phyloP scores from a whole-genome alignment of 2,797 vertebrate species.

The Petrocephalus schoutedeni region DNA sequence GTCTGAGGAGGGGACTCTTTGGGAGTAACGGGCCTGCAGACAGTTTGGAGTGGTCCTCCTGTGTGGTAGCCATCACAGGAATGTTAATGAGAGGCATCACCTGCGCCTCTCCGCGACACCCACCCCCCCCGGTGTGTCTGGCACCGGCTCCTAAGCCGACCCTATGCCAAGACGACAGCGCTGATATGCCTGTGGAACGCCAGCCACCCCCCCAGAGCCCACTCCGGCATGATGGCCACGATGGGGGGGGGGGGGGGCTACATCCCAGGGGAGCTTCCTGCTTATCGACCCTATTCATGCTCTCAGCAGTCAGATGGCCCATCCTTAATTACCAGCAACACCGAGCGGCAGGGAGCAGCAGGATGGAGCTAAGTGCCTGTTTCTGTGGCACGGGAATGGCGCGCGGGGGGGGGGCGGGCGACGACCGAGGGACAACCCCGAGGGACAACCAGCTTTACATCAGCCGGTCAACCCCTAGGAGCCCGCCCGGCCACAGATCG shows the following conservation, averaged over 20 bases:
- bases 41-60: not conserved
- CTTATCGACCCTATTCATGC: slow-evolving; percentile 41
- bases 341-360: slow-evolving; percentile 27
- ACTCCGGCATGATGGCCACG: not conserved
- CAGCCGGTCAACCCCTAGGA: not conserved
- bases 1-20: not conserved
- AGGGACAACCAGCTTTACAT: not conserved
- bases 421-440: too few relatives aligned
- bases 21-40: not conserved
- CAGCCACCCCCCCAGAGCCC: not conserved
- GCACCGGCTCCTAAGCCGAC: not conserved
- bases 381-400: slow-evolving; percentile 27
- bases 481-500: too few relatives aligned
- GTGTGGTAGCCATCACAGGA: not conserved
- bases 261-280: slow-evolving; percentile 20
- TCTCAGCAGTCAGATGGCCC: slow-evolving; percentile 35
- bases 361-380: slow-evolving; percentile 29
- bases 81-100: slow-evolving; percentile 5
- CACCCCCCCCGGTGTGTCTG: not conserved
- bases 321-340: slow-evolving; percentile 42
- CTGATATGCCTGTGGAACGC: not conserved
- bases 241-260: not conserved
- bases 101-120: not conserved
- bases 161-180: not conserved
- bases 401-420: too few relatives aligned